A percentile compares a stretch with the other conserved stretches of the same genome.
phyloP scores from a whole-genome alignment of 1,140 invertebrate species.

The Drosophila varians region DNA sequence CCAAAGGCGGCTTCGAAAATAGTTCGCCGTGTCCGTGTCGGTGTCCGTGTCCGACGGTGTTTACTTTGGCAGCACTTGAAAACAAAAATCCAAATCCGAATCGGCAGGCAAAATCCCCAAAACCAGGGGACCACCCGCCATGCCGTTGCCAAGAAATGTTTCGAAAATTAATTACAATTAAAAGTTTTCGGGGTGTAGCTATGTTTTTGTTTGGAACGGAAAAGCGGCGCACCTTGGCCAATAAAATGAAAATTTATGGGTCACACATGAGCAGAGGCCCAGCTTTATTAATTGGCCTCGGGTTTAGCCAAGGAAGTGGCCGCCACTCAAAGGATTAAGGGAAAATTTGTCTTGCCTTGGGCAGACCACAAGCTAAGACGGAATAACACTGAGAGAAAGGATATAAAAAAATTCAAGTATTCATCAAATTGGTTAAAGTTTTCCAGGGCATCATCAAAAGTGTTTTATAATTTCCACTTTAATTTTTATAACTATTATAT shows the following conservation, averaged over 20 bases:
- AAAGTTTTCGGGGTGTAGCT: conserved; percentile 48
- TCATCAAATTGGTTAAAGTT: too few species aligned
- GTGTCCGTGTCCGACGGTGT: conserved; percentile 55
- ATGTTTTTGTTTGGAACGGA: not conserved
- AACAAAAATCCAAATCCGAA: conserved; percentile 45
- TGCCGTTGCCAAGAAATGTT: conserved; percentile 30
- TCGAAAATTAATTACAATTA: conserved; percentile 78
- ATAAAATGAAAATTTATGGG: conserved; percentile 81
- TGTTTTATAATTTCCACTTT: too few species aligned
- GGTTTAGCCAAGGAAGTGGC: conserved; percentile 45
- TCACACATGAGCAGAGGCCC: conserved; percentile 62
- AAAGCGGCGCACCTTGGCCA: conserved; percentile 65
- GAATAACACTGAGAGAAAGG: not conserved
- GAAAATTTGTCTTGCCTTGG: conserved; percentile 68
- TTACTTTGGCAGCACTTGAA: conserved; percentile 80
- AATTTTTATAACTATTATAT: not conserved
- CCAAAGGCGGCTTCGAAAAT: conserved; percentile 47
- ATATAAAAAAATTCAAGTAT: too few species aligned
- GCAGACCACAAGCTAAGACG: conserved; percentile 55
- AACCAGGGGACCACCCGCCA: conserved; percentile 55
- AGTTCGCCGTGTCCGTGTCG: conserved; percentile 51
- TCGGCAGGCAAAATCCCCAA: conserved; percentile 11
- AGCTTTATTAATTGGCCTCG: conserved; percentile 68
- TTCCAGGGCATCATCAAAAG: too few species aligned
- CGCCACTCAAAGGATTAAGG: conserved; percentile 36